Evolutionary conservation across 2,888 invertebrate genomes (phyloP).

Genomic region (Andrena minutula): DNA sequence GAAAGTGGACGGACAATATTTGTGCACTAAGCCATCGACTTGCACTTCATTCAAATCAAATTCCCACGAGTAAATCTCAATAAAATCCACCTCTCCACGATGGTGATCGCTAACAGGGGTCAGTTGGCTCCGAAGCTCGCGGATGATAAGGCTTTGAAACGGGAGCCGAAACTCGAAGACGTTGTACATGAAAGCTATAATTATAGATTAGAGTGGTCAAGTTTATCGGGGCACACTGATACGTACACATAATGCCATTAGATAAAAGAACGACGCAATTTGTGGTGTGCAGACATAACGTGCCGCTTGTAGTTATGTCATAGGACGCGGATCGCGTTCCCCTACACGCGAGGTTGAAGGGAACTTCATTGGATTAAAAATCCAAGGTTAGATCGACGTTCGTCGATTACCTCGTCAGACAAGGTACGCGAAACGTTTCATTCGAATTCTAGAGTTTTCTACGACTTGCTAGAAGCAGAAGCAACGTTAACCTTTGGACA

Average conservation of each 20-base stretch:
- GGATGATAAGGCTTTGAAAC: neutral
- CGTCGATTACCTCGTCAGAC: neutral
- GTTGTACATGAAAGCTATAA: neutral
- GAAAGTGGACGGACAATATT: too few species aligned
- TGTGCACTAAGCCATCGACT: too few species aligned
- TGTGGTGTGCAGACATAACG: constrained; percentile 17
- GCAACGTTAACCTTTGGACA: neutral
- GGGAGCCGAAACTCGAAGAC: neutral
- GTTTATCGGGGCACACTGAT: constrained; percentile 1
- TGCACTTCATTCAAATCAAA: neutral
- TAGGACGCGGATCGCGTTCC: constrained; percentile 29
- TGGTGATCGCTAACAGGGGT: neutral
- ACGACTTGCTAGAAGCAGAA: neutral
- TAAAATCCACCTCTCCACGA: neutral
- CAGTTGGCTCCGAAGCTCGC: neutral
- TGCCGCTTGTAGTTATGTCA: constrained; percentile 45
- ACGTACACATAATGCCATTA: constrained; percentile 31
- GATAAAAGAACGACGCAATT: constrained; percentile 30
- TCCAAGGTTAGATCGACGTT: constrained; percentile 45
- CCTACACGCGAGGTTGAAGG: constrained; percentile 51
- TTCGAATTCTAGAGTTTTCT: constrained; percentile 6
- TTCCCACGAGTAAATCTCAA: neutral
- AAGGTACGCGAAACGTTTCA: neutral
- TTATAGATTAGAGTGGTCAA: neutral
- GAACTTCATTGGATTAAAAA: constrained; percentile 61